Percentiles rank a stretch among this genome's conserved stretches.
These are phyloP conservation scores for Thermophis baileyi DNA, from an alignment of 2,113 vertebrate species.

Conservation along the genomic window DNA sequence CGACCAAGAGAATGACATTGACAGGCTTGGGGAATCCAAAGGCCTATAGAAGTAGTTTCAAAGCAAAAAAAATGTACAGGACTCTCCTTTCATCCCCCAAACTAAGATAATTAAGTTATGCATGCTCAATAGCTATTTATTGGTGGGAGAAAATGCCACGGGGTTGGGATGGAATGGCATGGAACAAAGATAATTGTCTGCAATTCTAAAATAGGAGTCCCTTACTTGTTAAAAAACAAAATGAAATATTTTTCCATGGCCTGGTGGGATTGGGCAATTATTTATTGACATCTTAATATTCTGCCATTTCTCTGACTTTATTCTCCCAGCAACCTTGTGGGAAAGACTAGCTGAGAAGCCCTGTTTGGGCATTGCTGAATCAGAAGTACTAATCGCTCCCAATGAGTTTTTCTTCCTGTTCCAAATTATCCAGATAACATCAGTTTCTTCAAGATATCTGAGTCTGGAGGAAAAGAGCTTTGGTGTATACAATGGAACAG, in stretches of 20 bases:
- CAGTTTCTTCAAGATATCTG: neutral
- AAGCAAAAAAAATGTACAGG: neutral
- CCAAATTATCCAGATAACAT: neutral
- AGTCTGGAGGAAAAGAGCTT: neutral
- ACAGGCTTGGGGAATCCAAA: neutral
- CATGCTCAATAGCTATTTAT: neutral
- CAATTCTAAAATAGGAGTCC: neutral
- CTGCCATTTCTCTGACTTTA: neutral
- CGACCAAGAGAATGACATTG: neutral
- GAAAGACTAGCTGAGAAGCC: neutral
- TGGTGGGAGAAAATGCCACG: neutral
- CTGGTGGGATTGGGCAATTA: too few species aligned
- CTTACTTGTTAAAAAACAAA: neutral
- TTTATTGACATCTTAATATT: neutral
- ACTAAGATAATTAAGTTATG: neutral
- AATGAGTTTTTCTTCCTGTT: neutral
- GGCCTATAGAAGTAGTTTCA: neutral
- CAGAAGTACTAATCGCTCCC: neutral
- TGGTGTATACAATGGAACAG: neutral
- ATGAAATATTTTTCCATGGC: neutral
- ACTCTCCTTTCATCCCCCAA: neutral
- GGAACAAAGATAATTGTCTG: neutral
- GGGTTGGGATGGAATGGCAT: neutral
- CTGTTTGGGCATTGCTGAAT: neutral
- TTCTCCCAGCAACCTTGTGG: neutral